These are phyloP conservation scores for Tipula lateralis DNA, from an alignment of 2,888 invertebrate species.

Conservation along the genomic window DNA sequence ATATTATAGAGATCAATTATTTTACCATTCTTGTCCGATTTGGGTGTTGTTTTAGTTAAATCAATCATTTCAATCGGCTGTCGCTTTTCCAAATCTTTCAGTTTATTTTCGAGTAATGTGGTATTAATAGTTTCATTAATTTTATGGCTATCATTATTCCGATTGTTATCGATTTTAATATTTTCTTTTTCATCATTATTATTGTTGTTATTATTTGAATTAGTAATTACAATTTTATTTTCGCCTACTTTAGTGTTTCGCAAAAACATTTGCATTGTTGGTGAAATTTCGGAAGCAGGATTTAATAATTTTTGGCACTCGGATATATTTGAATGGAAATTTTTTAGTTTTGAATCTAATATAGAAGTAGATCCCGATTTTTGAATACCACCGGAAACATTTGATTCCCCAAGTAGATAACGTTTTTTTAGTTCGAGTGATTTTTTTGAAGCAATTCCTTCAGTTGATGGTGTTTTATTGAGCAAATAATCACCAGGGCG, in stretches of 20 bases:
- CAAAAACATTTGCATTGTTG: conserved; percentile 65
- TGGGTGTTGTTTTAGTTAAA: conserved; percentile 43
- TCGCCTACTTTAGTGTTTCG: conserved; percentile 47
- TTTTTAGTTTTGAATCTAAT: conserved; percentile 77
- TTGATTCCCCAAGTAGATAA: conserved; percentile 71
- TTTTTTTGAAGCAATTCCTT: conserved; percentile 81
- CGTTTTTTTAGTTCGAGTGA: conserved; percentile 81
- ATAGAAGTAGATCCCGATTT: conserved; percentile 80
- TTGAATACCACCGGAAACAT: conserved; percentile 62
- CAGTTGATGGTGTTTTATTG: conserved; percentile 78
- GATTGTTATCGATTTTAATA: not conserved
- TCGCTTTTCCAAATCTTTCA: conserved; percentile 35
- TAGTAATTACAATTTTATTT: conserved; percentile 35
- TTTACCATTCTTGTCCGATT: conserved; percentile 33
- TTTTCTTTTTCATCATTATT: conserved; percentile 38
- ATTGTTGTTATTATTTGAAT: conserved; percentile 37
- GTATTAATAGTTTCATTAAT: conserved; percentile 45
- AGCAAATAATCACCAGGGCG: conserved; percentile 70
- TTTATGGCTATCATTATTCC: conserved; percentile 39
- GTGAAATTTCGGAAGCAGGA: conserved; percentile 66
- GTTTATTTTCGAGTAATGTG: conserved; percentile 42
- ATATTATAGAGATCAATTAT: conserved; percentile 43
- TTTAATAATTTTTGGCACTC: conserved; percentile 83
- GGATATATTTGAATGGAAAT: conserved; percentile 77
- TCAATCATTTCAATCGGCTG: conserved; percentile 46